Evolutionary conservation across 37 sponge, comb jelly and placozoan genomes (phyloP).

Genomic region (Cladorhizidae sp.): DNA sequence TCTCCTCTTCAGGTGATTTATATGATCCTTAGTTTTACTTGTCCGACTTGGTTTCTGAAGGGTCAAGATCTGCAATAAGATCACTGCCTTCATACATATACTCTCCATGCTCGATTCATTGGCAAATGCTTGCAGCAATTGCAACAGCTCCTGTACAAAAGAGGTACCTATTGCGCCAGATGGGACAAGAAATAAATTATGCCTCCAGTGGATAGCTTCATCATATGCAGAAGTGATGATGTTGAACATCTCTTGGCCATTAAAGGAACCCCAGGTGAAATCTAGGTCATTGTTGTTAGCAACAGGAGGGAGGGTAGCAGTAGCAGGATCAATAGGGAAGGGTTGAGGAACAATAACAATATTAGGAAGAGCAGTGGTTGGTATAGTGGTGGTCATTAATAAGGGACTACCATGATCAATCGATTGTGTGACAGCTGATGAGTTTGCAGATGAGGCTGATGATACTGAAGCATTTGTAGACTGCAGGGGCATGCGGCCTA

Average conservation of each 20-base stretch:
- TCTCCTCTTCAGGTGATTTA: constrained; percentile 15
- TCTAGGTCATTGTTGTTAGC: neutral
- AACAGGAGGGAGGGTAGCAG: too few species aligned
- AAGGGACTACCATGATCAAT: too few species aligned
- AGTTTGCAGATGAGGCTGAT: too few species aligned
- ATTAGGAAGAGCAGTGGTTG: too few species aligned
- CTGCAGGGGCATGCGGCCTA: too few species aligned
- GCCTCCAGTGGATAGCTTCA: constrained; percentile 34
- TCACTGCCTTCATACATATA: constrained; percentile 21
- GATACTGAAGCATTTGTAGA: too few species aligned
- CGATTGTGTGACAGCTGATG: too few species aligned
- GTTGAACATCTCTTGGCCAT: neutral
- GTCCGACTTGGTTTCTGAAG: constrained; percentile 29
- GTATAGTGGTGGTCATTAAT: too few species aligned
- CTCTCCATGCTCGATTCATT: constrained; percentile 26
- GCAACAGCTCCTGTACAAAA: constrained; percentile 26
- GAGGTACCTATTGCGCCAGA: constrained; percentile 8
- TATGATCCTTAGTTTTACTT: constrained; percentile 21
- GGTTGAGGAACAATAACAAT: too few species aligned
- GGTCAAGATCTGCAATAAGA: constrained; percentile 11
- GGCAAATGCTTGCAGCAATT: constrained; percentile 21
- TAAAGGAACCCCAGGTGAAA: constrained; percentile 6
- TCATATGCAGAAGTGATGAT: neutral
- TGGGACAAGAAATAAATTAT: constrained; percentile 12
- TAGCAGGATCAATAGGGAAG: too few species aligned